Conservation (phyloP, 2,797 vertebrate genomes). For the Sebastes nivosus region DNA sequence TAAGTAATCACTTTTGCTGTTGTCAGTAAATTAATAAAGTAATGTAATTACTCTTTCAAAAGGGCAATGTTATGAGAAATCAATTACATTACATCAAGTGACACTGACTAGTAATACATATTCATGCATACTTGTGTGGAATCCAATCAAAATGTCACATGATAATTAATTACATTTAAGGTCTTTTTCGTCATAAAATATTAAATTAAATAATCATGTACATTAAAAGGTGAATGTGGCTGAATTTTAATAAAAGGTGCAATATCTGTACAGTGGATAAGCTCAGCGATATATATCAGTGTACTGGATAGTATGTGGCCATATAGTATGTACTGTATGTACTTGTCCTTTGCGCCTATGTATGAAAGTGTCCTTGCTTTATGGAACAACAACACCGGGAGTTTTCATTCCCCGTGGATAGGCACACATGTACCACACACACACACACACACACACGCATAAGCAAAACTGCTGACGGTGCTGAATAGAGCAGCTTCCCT, state of each 20-base stretch:
- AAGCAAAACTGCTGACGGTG: conserved; percentile 74
- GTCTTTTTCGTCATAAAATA: conserved; percentile 13
- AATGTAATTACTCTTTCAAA: background rate
- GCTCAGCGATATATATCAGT: background rate
- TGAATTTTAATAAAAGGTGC: conserved; percentile 7
- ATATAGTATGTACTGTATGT: conserved; percentile 31
- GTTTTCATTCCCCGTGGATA: conserved; percentile 74
- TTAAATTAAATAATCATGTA: conserved; percentile 6
- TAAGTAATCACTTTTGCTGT: background rate
- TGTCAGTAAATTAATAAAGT: background rate
- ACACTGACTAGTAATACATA: background rate
- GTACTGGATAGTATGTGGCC: conserved; percentile 5
- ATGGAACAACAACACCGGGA: conserved; percentile 67
- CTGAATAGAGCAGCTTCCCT: conserved; percentile 71
- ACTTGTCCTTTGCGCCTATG: conserved; percentile 67
- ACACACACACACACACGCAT: background rate
- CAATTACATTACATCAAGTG: background rate
- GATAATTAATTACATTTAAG: conserved; percentile 3
- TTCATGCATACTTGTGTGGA: background rate
- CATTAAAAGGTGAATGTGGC: conserved; percentile 7
- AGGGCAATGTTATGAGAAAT: background rate
- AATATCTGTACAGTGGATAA: background rate
- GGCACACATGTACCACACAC: conserved; percentile 49
- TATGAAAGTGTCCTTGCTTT: conserved; percentile 75
- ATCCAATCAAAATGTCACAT: conserved; percentile 24